These are phyloP conservation scores for Morpho deidamia DNA, from an alignment of 2,888 invertebrate genomes.

Conservation along the genomic window DNA sequence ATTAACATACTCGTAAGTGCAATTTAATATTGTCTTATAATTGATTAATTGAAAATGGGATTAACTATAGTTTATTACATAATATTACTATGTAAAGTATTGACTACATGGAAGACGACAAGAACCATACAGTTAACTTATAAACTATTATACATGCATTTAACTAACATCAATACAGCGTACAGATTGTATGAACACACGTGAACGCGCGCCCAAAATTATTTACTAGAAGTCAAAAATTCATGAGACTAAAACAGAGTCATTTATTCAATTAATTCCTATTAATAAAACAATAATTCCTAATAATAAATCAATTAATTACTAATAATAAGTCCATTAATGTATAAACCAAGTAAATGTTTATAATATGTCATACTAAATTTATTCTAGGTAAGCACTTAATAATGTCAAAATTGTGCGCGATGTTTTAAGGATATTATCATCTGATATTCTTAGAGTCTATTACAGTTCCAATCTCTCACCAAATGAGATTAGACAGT, in stretches of 20 bases:
- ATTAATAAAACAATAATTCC: slow-evolving; percentile 6
- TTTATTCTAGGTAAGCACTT: slow-evolving; percentile 26
- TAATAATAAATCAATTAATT: slow-evolving; percentile 7
- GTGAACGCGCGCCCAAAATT: slow-evolving; percentile 67
- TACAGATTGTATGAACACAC: slow-evolving; percentile 55
- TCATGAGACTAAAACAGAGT: slow-evolving; percentile 23
- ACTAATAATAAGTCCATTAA: slow-evolving; percentile 12
- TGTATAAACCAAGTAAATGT: slow-evolving; percentile 16
- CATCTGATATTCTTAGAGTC: slow-evolving; percentile 2
- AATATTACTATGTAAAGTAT: not conserved
- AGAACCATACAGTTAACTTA: slow-evolving; percentile 5
- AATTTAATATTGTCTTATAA: no score
- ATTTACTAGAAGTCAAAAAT: slow-evolving; percentile 37
- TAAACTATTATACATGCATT: slow-evolving; percentile 2
- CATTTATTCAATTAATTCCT: slow-evolving; percentile 12
- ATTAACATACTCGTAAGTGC: no score
- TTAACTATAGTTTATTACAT: no score
- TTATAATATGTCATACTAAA: not conserved
- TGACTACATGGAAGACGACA: slow-evolving; percentile 8
- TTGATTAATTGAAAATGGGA: no score
- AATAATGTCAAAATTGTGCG: slow-evolving; percentile 38
- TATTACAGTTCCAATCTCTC: slow-evolving; percentile 17
- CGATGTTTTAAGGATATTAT: slow-evolving; percentile 32
- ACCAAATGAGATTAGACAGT: slow-evolving; percentile 24
- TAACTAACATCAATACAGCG: slow-evolving; percentile 41